Conservation (phyloP, 2,797 vertebrate species). For the Kryptolebias ocellatus region DNA sequence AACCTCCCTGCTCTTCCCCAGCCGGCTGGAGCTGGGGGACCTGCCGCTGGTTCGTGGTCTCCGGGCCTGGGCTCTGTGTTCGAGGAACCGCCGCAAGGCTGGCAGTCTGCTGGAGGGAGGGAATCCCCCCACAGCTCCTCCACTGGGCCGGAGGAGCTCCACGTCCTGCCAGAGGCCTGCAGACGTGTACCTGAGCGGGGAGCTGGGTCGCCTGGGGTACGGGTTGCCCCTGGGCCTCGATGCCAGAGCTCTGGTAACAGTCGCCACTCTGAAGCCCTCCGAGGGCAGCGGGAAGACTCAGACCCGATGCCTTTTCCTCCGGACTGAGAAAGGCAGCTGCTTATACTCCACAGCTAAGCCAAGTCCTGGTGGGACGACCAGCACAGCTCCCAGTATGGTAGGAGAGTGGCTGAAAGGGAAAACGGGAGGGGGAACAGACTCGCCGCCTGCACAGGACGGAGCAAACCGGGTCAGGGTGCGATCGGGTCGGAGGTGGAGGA, state of each 20-base stretch:
- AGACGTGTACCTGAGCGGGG: slow-evolving; percentile 63
- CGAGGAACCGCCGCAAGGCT: slow-evolving; percentile 73
- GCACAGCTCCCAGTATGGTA: slow-evolving; percentile 21
- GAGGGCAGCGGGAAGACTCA: slow-evolving; percentile 82
- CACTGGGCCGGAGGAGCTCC: slow-evolving; percentile 23
- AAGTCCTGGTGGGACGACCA: slow-evolving; percentile 20
- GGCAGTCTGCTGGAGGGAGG: slow-evolving; percentile 45
- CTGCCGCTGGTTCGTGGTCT: slow-evolving; percentile 80
- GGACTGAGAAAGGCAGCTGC: slow-evolving; percentile 78
- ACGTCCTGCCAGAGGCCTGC: slow-evolving; percentile 58
- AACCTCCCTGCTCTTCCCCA: slow-evolving; percentile 71
- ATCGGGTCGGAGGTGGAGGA: slow-evolving; percentile 81
- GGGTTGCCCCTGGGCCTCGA: slow-evolving; percentile 68
- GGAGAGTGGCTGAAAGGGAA: slow-evolving; percentile 73
- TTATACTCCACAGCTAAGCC: slow-evolving; percentile 74
- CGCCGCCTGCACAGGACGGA: slow-evolving; percentile 38
- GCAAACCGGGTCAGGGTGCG: slow-evolving; percentile 68
- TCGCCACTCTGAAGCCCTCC: slow-evolving; percentile 82
- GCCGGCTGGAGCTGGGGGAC: slow-evolving; percentile 77
- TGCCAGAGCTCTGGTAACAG: slow-evolving; percentile 77
- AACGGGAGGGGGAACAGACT: slow-evolving; percentile 48
- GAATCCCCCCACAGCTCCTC: slow-evolving; percentile 48
- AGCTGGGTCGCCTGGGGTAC: slow-evolving; percentile 67
- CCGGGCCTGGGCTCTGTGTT: slow-evolving; percentile 81
- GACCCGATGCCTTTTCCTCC: slow-evolving; percentile 81